Percentiles rank a stretch among this genome's conserved stretches.
Evolutionary conservation across 2,888 invertebrate species (phyloP).

Genomic region (Synergus japonicus): DNA sequence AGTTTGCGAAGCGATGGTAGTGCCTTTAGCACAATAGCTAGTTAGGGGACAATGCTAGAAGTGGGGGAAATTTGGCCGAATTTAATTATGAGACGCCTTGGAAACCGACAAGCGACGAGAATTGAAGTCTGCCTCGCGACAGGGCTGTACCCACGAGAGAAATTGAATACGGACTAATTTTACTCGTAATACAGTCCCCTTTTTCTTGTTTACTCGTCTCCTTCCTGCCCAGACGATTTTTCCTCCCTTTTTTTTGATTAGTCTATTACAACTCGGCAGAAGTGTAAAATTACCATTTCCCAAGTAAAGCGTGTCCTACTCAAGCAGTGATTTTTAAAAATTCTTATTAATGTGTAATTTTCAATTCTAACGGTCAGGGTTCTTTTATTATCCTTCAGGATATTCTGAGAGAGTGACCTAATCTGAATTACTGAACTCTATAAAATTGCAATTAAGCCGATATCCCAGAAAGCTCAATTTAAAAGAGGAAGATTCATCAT

Average conservation of each 20-base stretch:
- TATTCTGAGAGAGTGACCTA: neutral
- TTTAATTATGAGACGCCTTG: slow-evolving; percentile 77
- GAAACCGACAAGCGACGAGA: slow-evolving; percentile 66
- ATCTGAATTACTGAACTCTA: neutral
- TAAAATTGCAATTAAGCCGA: neutral
- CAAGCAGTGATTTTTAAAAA: neutral
- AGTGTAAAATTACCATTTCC: slow-evolving; percentile 17
- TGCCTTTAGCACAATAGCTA: slow-evolving; percentile 75
- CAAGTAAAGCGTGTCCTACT: neutral
- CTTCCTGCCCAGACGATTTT: slow-evolving; percentile 56
- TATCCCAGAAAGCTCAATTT: slow-evolving; percentile 1
- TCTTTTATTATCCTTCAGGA: no score
- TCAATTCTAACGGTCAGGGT: no score
- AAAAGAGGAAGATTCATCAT: neutral
- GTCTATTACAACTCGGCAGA: slow-evolving; percentile 7
- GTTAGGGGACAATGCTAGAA: slow-evolving; percentile 75
- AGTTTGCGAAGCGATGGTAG: slow-evolving; percentile 68
- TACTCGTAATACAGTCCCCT: slow-evolving; percentile 65
- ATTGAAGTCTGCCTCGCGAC: slow-evolving; percentile 63
- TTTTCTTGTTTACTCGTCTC: slow-evolving; percentile 43
- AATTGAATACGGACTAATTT: slow-evolving; percentile 77
- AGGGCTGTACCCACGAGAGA: slow-evolving; percentile 69
- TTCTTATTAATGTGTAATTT: no score
- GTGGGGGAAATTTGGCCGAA: slow-evolving; percentile 76
- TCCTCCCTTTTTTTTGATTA: slow-evolving; percentile 44